Evolutionary conservation across 2,888 invertebrate genomes (phyloP).

Genomic region (Hipparchia semele): DNA sequence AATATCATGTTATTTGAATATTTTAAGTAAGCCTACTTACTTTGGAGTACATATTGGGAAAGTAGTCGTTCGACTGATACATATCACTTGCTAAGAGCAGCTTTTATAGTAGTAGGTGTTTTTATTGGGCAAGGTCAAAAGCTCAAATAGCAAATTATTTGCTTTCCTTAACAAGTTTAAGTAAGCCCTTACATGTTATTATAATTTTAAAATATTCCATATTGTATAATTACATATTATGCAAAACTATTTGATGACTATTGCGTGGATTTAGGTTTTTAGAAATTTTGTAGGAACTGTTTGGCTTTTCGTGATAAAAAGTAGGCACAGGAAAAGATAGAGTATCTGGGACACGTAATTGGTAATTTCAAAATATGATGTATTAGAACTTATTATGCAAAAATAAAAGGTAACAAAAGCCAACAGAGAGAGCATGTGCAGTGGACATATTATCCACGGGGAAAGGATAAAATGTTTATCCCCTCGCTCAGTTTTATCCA

Average conservation of each 20-base stretch:
- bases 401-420: too few species aligned
- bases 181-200: slow-evolving; percentile 3
- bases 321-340: too few species aligned
- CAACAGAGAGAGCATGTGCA: too few species aligned
- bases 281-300: too few species aligned
- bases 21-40: slow-evolving; percentile 51
- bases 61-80: slow-evolving; percentile 19
- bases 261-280: too few species aligned
- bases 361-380: too few species aligned
- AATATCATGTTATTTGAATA: slow-evolving; percentile 3
- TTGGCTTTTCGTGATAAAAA: too few species aligned
- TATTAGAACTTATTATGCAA: too few species aligned
- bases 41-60: slow-evolving; percentile 65
- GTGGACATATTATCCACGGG: too few species aligned
- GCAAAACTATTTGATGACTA: not conserved
- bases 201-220: not conserved
- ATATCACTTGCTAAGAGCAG: slow-evolving; percentile 1
- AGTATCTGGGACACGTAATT: too few species aligned
- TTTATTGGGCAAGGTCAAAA: slow-evolving; percentile 21
- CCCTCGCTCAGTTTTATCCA: too few species aligned
- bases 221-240: not conserved
- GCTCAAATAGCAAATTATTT: slow-evolving; percentile 4
- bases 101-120: slow-evolving; percentile 16
- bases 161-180: slow-evolving; percentile 8
- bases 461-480: too few species aligned